Evolutionary conservation across 2,797 vertebrate species (phyloP).

Genomic region (Onychomys leucogaster): DNA sequence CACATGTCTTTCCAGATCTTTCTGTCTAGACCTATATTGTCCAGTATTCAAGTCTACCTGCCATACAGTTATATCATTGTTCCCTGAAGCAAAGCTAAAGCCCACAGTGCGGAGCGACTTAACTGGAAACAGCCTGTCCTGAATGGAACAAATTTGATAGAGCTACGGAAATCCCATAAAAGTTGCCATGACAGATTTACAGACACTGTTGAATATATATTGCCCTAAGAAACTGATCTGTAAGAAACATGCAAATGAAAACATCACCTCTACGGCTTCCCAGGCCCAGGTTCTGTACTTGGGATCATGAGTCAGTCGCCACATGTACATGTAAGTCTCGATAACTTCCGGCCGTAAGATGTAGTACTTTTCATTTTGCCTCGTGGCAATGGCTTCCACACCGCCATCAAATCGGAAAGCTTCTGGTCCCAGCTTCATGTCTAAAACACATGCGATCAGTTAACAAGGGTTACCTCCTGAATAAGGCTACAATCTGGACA

Average conservation of each 20-base stretch:
- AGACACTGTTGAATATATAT: background rate
- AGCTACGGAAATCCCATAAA: background rate
- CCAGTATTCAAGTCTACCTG: background rate
- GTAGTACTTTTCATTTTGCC: constrained; percentile 99
- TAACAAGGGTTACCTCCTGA: background rate
- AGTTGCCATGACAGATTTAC: background rate
- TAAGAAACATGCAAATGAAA: constrained; percentile 1
- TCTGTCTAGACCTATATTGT: background rate
- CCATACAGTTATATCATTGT: background rate
- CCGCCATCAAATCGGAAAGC: constrained; percentile 98
- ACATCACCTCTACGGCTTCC: constrained; percentile 96
- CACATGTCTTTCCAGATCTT: background rate
- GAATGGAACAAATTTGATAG: background rate
- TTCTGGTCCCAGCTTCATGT: constrained; percentile 96
- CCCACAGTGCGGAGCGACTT: background rate
- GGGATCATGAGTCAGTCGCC: constrained; percentile 97
- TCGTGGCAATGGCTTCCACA: constrained; percentile 97
- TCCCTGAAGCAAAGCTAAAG: background rate
- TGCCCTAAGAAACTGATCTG: background rate
- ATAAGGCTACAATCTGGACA: background rate
- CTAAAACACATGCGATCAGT: constrained; percentile 82
- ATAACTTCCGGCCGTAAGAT: constrained; percentile 98
- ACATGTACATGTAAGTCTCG: constrained; percentile 99
- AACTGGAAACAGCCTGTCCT: background rate
- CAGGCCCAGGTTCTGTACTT: constrained; percentile 99